Evolutionary conservation across 2,888 invertebrate genomes (phyloP).

Genomic region (Drosophila barbarae): DNA sequence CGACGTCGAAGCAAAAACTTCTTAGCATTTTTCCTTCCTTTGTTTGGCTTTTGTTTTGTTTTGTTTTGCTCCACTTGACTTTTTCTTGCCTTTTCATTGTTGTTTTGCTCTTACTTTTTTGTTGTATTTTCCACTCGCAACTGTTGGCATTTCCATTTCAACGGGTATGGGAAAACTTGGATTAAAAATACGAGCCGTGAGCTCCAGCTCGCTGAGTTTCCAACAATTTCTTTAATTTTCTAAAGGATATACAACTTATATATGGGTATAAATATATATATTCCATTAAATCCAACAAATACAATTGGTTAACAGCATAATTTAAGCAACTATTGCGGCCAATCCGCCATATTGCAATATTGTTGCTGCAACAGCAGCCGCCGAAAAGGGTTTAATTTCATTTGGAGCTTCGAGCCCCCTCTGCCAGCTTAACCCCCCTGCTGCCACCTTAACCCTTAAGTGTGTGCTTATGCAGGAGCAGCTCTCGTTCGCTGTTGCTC

Average conservation of each 20-base stretch:
- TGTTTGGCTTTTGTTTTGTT: slow-evolving; percentile 46
- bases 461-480: slow-evolving; percentile 70
- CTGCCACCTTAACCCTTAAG: slow-evolving; percentile 69
- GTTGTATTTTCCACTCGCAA: slow-evolving; percentile 39
- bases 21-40: slow-evolving; percentile 40
- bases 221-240: slow-evolving; percentile 61
- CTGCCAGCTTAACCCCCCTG: background rate
- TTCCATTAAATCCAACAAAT: background rate
- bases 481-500: slow-evolving; percentile 47
- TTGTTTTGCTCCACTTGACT: slow-evolving; percentile 53
- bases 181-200: slow-evolving; percentile 49
- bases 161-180: slow-evolving; percentile 38
- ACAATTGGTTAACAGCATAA: slow-evolving; percentile 40
- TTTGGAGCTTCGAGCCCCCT: slow-evolving; percentile 43
- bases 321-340: slow-evolving; percentile 65
- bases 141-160: slow-evolving; percentile 54
- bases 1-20: slow-evolving; percentile 50
- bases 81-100: slow-evolving; percentile 19
- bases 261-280: background rate
- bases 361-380: slow-evolving; percentile 46
- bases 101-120: background rate
- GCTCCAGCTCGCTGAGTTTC: slow-evolving; percentile 34
- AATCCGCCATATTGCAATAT: slow-evolving; percentile 22
- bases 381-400: slow-evolving; percentile 76
- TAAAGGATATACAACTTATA: slow-evolving; percentile 63